Conservation (phyloP, 2,113 vertebrate genomes). For the Dromiciops gliroides region DNA sequence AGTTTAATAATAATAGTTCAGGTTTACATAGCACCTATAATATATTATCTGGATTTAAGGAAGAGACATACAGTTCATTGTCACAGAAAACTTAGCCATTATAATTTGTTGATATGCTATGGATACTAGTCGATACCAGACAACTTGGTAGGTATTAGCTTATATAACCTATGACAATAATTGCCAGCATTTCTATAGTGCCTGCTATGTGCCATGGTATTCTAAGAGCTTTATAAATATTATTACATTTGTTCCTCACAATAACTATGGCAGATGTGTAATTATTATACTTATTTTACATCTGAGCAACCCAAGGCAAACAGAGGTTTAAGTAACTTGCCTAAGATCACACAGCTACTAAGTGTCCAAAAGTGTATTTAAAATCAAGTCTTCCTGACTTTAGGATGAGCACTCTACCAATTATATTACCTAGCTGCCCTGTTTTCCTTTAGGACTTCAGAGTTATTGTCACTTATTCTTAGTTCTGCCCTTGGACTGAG, state of each 20-base stretch:
- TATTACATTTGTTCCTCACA: not conserved
- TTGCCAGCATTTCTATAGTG: not conserved
- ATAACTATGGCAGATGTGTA: not conserved
- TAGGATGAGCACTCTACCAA: not conserved
- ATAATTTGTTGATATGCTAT: not conserved
- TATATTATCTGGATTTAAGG: not conserved
- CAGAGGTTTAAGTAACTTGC: not conserved
- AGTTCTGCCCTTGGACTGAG: not conserved
- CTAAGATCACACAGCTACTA: not conserved
- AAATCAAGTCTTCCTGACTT: not conserved
- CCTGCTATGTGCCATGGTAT: not conserved
- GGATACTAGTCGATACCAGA: not conserved
- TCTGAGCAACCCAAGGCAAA: not conserved
- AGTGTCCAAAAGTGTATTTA: not conserved
- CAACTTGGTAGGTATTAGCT: not conserved
- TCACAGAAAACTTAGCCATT: not conserved
- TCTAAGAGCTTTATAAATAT: not conserved
- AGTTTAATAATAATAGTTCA: not conserved
- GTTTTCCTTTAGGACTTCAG: not conserved
- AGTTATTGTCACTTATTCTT: not conserved
- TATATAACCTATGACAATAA: not conserved
- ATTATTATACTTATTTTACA: not conserved
- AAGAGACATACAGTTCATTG: not conserved
- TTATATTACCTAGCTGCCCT: not conserved
- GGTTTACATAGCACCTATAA: not conserved